Evolutionary conservation across 2,797 vertebrate genomes (phyloP), one percentile per base, ranked within the genome.

Genomic region (Cirrhinus mrigala): DNA sequence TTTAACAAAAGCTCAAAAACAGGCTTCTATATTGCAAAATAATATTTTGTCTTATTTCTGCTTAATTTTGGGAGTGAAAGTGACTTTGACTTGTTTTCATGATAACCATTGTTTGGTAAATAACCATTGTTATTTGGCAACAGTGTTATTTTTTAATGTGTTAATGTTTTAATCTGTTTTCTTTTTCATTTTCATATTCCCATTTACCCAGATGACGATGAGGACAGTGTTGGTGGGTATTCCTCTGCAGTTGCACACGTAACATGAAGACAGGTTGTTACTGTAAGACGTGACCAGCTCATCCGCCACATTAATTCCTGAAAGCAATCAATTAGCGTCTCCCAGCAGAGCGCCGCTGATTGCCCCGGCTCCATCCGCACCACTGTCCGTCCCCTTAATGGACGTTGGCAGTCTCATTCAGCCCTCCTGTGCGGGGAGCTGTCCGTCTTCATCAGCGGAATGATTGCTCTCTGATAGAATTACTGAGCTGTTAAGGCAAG

Each of bases 301-400:
- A 82, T 81, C 85, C 62, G 58, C 81, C 87, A 80, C 91, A 94
- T 95, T 94, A 93, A 89, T 77, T 83, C 86, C 85, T 91, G 90
- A 95, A 93, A 93, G 90, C 91, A 94, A 95, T 95, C 94, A 94
- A 93, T 95, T 94, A 94, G 88, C 89, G 89, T 87, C 84, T 90
- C 88, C 86, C 89, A 87, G 85, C 83, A 92, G 93, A 92, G 92
- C 89, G 90, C 88, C 90, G 90, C 90, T 90, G 91, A 90, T 91
- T 92, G 79, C 86, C 90, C 84, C 54, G 90, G 91, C 87, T 91
- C 87, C 52, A 16, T 84, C 81, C 54, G 33, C 86, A 79, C 66
- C 85, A 83, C 89, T 69, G 88, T 89, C 70, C 81, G 82, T 90
- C 89, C 87, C 85, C 89, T 69, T 94, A 95, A 96, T 94, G 89